phyloP scores from a whole-genome alignment of 1,140 invertebrate species.

The Dendroctonus ponderosae region DNA sequence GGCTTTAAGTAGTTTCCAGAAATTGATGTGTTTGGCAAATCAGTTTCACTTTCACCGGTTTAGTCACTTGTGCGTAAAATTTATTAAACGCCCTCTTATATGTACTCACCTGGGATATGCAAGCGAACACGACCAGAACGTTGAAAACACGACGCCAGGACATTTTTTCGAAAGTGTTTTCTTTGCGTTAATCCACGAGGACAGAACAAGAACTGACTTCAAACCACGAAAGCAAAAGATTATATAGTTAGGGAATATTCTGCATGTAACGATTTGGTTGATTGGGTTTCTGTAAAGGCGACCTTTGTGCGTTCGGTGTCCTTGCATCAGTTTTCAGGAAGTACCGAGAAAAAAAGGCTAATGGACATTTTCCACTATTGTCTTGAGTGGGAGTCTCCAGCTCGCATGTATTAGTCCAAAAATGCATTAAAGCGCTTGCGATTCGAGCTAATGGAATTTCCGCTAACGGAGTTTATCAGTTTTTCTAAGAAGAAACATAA shows the following conservation, averaged over 20 bases:
- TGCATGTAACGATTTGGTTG: conserved; percentile 34
- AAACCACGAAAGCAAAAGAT: background rate
- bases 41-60: background rate
- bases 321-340: conserved; percentile 26
- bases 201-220: conserved; percentile 22
- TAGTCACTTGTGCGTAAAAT: background rate
- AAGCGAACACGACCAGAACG: conserved; percentile 9
- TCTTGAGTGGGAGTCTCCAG: background rate
- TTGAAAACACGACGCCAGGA: background rate
- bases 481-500: too few relatives aligned
- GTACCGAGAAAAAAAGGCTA: conserved; percentile 29
- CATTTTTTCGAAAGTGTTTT: conserved; percentile 23
- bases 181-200: conserved; percentile 12
- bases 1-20: background rate
- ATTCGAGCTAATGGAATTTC: too few relatives aligned
- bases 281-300: conserved; percentile 21
- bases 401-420: too few relatives aligned
- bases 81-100: background rate
- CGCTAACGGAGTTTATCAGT: too few relatives aligned
- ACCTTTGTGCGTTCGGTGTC: conserved; percentile 22
- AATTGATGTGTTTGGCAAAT: background rate
- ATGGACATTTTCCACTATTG: conserved; percentile 29
- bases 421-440: too few relatives aligned
- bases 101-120: conserved; percentile 7
- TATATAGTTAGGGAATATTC: conserved; percentile 34